Evolutionary conservation across 2,888 invertebrate species (phyloP), one percentile per base, ranked within the genome.

Genomic region (Agriotes lineatus): DNA sequence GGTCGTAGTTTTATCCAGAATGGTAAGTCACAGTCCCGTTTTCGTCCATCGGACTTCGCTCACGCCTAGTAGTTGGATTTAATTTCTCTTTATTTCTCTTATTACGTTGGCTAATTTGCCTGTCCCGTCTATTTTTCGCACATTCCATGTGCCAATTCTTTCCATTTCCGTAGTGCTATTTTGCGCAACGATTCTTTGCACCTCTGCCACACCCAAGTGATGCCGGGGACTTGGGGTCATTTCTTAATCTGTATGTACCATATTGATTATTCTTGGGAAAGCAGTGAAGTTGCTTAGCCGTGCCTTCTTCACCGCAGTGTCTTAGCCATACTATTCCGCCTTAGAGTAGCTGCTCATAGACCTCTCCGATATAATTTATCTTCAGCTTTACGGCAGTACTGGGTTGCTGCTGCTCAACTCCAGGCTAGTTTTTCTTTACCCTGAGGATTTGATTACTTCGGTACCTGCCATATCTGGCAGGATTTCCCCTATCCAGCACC

Each of bases 141-240:
- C 19, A 18, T 44, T 44, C 42, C 42, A 35, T 12, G 16, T 14
- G 14, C 18, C 18, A 44, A 19, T 44, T 14, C n/a, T 16, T 42
- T 42, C 42, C 5, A 42, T 16, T 42, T 35, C n/a, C 9, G 9
- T 30, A 30, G 5, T 30, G 4, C 30, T 30, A n/a, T n/a, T n/a
- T n/a, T n/a, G n/a, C n/a, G n/a, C n/a, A n/a, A n/a, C n/a, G 44
- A 48, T 48, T 22, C 20, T 22, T 20, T 12, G 20, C 48, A 20
- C 48, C 48, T n/a, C 25, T 48, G 48, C 22, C 19, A 22, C 48
- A 48, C 25, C 25, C 19, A 50, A 50, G 30, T 2, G 50, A 50
- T 25, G 50, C 50, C 50, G 30, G 22, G 25, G 25, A 50, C 50
- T 50, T 12, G 50, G 50, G 50, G 50, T 25, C 50, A 50, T 50